These are phyloP conservation scores for Microctenopoma lineatum DNA, from an alignment of 2,797 vertebrate species.

Conservation along the genomic window DNA sequence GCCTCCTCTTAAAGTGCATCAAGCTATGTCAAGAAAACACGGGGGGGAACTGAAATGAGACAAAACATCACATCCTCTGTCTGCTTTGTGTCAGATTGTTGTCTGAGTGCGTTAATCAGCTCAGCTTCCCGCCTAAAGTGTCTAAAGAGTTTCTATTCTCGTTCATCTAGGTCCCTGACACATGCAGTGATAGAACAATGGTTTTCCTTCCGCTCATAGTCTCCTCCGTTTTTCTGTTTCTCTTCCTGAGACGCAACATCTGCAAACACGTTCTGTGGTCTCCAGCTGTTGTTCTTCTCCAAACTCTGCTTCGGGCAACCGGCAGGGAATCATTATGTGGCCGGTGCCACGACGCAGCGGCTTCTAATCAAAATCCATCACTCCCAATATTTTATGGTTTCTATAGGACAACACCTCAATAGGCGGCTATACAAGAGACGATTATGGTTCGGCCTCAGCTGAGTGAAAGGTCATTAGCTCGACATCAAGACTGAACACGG, in stretches of 20 bases:
- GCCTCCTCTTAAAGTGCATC: constrained; percentile 48
- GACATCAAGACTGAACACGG: background rate
- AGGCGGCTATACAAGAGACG: background rate
- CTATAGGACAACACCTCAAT: background rate
- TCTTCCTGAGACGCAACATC: constrained; percentile 66
- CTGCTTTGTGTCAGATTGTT: constrained; percentile 65
- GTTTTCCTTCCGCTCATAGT: constrained; percentile 75
- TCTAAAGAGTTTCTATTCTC: constrained; percentile 60
- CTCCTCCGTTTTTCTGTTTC: constrained; percentile 42
- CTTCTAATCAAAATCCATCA: constrained; percentile 28
- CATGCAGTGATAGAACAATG: constrained; percentile 69
- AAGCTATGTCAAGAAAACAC: constrained; percentile 57
- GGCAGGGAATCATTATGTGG: constrained; percentile 3
- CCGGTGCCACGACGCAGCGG: background rate
- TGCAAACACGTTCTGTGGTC: constrained; percentile 54
- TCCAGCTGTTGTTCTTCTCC: constrained; percentile 64
- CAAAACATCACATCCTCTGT: constrained; percentile 45
- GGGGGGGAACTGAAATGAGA: constrained; percentile 35
- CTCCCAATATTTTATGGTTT: constrained; percentile 11
- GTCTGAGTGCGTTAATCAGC: constrained; percentile 42
- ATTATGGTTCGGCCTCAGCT: background rate
- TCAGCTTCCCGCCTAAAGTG: constrained; percentile 48
- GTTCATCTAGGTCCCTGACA: constrained; percentile 33
- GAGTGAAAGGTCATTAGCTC: background rate
- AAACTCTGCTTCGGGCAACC: constrained; percentile 1